Base-by-base conservation (phyloP, 2,888 invertebrate genomes). In the Anarsia innoxiella region DNA sequence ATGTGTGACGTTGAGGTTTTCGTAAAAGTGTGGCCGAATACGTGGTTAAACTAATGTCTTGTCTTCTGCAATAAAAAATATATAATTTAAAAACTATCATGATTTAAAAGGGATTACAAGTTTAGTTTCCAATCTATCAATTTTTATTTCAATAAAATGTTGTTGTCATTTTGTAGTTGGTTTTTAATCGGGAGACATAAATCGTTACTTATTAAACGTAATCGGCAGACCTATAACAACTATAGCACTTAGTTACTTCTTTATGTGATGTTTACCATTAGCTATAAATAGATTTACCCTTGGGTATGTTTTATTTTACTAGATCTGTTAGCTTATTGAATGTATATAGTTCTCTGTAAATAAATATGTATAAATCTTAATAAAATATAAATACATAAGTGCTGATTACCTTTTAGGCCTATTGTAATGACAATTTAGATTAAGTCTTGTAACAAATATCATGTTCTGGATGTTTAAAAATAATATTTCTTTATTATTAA, bases 241-340 rank as follows among this genome's bases (percentile, higher is more conserved):
- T n/a, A n/a, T n/a, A n/a, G n/a, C 19, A 19, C 10, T 23, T 9
- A 23, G 9, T 15, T n/a, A n/a, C n/a, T n/a, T n/a, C 26, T 10
- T 33, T 26, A 25, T 66, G 67, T 70, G 72, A 75, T 70, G 72
- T 66, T 78, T 68, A 78, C 78, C 77, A 77, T 65, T 75, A 77
- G 44, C 43, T 41, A 40, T 44, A 36, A 33, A 23, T 47, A 44
- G n/a, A n/a, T 40, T 37, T 45, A 43, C 27, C 19, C 16, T 34
- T 38, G 31, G 31, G 31, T 36, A 28, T 45, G 47, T 52, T 45
- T 49, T 53, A 47, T 49, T 53, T 46, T 57, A 51, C 42, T 49
- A 63, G 78, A 78, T 76, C 77, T 79, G 77, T 72, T 72, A 66
- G 60, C 31, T 40, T 44, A 50, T 54, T 73, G 72, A 72, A 71